These are phyloP conservation scores for Phylloscopus collybita DNA, from an alignment of 2,797 vertebrate species.

Conservation along the genomic window DNA sequence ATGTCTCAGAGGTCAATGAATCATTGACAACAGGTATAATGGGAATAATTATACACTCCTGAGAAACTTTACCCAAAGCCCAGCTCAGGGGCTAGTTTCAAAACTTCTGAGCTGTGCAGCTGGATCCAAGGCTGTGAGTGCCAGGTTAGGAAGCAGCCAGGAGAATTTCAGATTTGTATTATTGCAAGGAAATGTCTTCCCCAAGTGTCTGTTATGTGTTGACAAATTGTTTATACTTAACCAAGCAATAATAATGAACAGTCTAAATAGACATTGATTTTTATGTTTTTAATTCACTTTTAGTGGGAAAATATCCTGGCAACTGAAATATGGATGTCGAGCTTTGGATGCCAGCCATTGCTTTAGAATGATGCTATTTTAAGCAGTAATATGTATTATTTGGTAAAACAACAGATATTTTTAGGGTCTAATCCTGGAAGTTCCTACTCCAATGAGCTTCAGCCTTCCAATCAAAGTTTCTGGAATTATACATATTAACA, in stretches of 20 bases:
- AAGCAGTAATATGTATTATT: conserved; percentile 39
- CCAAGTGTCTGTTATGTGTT: conserved; percentile 52
- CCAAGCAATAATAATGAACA: conserved; percentile 58
- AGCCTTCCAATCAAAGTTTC: conserved; percentile 18
- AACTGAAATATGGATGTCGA: conserved; percentile 44
- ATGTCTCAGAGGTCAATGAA: conserved; percentile 70
- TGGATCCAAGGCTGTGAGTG: not conserved
- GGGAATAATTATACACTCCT: conserved; percentile 72
- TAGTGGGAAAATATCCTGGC: conserved; percentile 55
- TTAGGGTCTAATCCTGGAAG: conserved; percentile 44
- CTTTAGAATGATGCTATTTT: conserved; percentile 33
- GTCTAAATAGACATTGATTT: conserved; percentile 62
- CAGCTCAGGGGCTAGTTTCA: conserved; percentile 53
- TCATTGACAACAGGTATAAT: conserved; percentile 77
- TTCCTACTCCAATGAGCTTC: not conserved
- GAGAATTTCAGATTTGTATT: conserved; percentile 1
- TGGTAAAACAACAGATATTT: conserved; percentile 31
- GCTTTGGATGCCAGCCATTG: conserved; percentile 42
- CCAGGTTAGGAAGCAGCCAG: conserved; percentile 25
- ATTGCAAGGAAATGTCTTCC: conserved; percentile 16
- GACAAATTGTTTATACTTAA: conserved; percentile 70
- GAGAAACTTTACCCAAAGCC: conserved; percentile 62
- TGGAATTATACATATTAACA: not conserved
- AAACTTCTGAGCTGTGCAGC: conserved; percentile 29
- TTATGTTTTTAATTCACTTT: conserved; percentile 61